Evolutionary conservation across 1,140 invertebrate genomes (phyloP).

Genomic region (Conus betulinus): DNA sequence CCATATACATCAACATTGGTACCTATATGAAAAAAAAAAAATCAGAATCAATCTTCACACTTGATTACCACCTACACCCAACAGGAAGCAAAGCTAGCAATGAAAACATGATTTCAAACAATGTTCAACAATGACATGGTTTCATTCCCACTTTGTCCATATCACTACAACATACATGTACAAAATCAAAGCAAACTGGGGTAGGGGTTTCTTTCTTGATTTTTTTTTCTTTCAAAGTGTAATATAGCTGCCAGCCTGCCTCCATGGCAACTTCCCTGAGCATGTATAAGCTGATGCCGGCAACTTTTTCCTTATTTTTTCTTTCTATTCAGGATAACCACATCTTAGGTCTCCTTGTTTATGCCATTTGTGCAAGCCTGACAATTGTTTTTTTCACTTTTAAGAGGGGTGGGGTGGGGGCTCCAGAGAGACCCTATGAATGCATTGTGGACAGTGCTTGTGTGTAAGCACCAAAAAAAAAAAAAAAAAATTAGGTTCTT

Average conservation of each 20-base stretch:
- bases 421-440: no score
- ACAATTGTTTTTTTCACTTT: no score
- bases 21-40: not conserved
- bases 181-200: not conserved
- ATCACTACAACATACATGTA: not conserved
- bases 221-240: not conserved
- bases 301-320: conserved; percentile 15
- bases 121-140: not conserved
- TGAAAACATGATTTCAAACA: not conserved
- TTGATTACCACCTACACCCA: not conserved
- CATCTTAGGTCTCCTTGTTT: not conserved
- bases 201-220: not conserved
- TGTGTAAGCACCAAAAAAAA: no score
- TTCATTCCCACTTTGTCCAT: not conserved
- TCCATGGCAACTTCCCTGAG: conserved; percentile 26
- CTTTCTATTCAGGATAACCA: no score
- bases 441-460: no score
- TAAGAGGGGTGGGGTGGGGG: no score
- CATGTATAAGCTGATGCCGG: conserved; percentile 11
- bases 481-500: no score
- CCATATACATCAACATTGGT: not conserved
- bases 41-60: not conserved
- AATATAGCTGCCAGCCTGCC: conserved; percentile 27
- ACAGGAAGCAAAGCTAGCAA: not conserved
- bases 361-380: no score